A percentile compares a stretch with the other conserved stretches of the same genome.
These are phyloP conservation scores for Lasiommata megera DNA, from an alignment of 2,888 invertebrate species.

Conservation along the genomic window DNA sequence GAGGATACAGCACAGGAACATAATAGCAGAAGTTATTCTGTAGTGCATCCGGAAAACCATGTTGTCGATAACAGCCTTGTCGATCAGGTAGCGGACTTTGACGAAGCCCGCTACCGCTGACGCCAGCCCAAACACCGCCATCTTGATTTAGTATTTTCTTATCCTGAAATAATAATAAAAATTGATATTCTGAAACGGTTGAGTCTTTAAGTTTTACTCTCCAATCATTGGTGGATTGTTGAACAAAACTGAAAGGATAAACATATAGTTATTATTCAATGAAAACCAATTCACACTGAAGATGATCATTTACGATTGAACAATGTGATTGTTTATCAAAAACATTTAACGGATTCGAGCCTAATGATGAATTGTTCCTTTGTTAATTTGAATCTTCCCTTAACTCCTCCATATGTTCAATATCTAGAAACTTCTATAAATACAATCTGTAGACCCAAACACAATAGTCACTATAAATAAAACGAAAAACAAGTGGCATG, in stretches of 20 bases:
- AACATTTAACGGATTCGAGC: not conserved
- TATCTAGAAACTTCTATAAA: slow-evolving; percentile 27
- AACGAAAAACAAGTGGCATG: slow-evolving; percentile 64
- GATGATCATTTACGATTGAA: not conserved
- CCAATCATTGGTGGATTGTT: too few species aligned
- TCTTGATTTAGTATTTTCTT: slow-evolving; percentile 57
- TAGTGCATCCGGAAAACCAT: slow-evolving; percentile 95
- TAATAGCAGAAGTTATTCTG: slow-evolving; percentile 91
- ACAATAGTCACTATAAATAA: slow-evolving; percentile 59
- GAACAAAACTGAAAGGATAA: not conserved
- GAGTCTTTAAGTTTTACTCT: too few species aligned
- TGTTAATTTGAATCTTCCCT: not conserved
- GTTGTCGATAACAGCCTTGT: slow-evolving; percentile 94
- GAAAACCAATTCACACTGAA: not conserved
- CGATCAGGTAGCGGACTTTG: slow-evolving; percentile 93
- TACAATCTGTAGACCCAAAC: slow-evolving; percentile 32
- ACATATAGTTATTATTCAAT: not conserved
- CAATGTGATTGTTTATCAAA: not conserved
- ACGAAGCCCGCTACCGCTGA: slow-evolving; percentile 95
- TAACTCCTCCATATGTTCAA: not conserved
- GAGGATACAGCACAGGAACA: slow-evolving; percentile 93
- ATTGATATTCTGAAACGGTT: too few species aligned
- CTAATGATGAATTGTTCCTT: not conserved
- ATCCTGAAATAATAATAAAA: slow-evolving; percentile 32
- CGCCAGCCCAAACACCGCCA: slow-evolving; percentile 92